Conservation (phyloP, 2,888 invertebrate genomes). For the Ellobium chinense region DNA sequence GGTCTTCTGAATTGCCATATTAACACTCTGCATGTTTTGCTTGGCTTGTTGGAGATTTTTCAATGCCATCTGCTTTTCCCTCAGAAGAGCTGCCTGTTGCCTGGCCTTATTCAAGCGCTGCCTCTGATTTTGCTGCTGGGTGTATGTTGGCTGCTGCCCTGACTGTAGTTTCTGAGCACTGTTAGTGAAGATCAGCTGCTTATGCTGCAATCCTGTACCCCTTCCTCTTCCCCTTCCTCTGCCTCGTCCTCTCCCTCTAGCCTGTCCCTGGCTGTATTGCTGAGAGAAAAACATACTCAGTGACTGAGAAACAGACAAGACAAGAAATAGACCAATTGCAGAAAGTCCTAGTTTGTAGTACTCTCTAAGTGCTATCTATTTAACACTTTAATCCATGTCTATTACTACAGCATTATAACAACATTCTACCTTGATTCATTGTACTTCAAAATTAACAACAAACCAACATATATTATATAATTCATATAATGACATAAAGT, state of each 20-base stretch:
- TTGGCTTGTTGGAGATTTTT: constrained; percentile 35
- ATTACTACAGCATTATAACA: too few species aligned
- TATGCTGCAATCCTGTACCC: background rate
- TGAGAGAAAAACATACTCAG: background rate
- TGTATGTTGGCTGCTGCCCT: background rate
- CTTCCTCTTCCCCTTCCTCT: constrained; percentile 13
- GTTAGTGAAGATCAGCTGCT: background rate
- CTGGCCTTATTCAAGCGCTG: constrained; percentile 16
- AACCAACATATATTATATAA: too few species aligned
- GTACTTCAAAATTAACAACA: too few species aligned
- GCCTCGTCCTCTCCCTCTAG: background rate
- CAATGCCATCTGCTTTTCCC: constrained; percentile 31
- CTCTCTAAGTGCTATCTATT: background rate
- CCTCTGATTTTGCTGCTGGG: background rate
- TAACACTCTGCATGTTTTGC: constrained; percentile 30
- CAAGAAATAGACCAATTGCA: background rate
- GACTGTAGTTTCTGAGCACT: constrained; percentile 4
- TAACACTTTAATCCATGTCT: too few species aligned
- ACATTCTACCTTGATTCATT: too few species aligned
- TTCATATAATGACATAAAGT: too few species aligned
- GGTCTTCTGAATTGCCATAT: constrained; percentile 32
- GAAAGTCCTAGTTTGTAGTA: background rate
- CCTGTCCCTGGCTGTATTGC: constrained; percentile 6
- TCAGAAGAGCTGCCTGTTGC: constrained; percentile 30
- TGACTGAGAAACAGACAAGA: background rate